Evolutionary conservation across 2,797 vertebrate species (phyloP).

Genomic region (Lerista edwardsae): DNA sequence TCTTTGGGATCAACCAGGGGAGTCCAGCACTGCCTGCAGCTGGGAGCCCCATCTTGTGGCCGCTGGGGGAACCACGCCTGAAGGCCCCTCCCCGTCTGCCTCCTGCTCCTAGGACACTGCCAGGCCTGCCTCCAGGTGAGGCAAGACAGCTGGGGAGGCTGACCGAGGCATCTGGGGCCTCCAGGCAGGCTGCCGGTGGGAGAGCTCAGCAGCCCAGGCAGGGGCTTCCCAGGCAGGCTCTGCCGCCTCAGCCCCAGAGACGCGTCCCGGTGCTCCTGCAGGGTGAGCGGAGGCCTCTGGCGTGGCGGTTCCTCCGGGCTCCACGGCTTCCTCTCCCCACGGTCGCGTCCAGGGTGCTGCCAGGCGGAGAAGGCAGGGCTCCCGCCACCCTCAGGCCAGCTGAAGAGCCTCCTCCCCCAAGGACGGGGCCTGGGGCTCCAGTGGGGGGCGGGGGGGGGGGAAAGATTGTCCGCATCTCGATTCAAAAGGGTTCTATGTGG

Average conservation of each 20-base stretch:
- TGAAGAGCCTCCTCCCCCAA: not conserved
- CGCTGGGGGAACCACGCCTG: not conserved
- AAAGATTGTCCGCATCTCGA: not conserved
- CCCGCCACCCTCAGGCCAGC: too few species aligned
- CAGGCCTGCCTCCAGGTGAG: too few species aligned
- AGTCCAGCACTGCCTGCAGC: rapidly evolving
- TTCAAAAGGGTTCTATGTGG: not conserved
- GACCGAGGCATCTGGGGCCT: too few species aligned
- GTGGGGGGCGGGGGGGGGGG: rapidly evolving
- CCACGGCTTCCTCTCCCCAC: not conserved
- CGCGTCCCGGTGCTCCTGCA: too few species aligned
- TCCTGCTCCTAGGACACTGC: too few species aligned
- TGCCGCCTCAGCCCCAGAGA: too few species aligned
- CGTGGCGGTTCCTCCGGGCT: not conserved
- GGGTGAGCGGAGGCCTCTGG: too few species aligned
- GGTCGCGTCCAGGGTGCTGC: not conserved
- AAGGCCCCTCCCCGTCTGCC: too few species aligned
- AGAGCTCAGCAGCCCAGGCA: not conserved
- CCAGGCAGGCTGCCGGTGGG: too few species aligned
- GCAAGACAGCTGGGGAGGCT: too few species aligned
- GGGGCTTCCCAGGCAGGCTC: not conserved
- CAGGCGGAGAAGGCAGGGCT: too few species aligned
- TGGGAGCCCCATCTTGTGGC: too few species aligned
- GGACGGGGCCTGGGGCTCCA: rapidly evolving
- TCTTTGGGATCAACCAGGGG: conserved; percentile 14